Percentiles rank a stretch among this genome's conserved stretches.
These are phyloP conservation scores for Nasonia longicornis DNA, from an alignment of 1,140 invertebrate species.

Conservation along the genomic window DNA sequence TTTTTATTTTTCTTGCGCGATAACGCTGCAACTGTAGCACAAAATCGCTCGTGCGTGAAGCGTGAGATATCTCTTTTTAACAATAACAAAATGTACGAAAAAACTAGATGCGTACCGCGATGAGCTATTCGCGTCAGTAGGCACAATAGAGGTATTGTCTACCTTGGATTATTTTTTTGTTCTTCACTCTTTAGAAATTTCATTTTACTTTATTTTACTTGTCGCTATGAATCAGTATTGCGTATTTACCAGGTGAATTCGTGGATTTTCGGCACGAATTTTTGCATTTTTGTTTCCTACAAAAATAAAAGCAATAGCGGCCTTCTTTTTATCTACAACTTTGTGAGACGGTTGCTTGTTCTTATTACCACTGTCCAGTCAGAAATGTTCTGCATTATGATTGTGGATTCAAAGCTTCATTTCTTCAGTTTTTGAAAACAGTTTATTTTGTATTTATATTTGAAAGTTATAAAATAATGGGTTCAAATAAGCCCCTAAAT, in stretches of 20 bases:
- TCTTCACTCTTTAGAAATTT: neutral
- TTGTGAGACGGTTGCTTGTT: too few relatives aligned
- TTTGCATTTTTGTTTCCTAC: neutral
- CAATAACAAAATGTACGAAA: conserved; percentile 30
- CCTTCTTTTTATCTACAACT: too few relatives aligned
- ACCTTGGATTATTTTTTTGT: neutral
- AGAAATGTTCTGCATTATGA: too few relatives aligned
- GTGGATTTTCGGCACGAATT: neutral
- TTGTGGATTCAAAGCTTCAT: too few relatives aligned
- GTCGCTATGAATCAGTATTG: conserved; percentile 2
- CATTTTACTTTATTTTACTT: conserved; percentile 12
- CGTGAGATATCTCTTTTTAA: neutral
- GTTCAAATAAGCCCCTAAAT: neutral
- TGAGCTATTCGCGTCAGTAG: conserved; percentile 8
- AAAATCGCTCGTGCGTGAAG: neutral
- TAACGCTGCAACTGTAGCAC: too few relatives aligned
- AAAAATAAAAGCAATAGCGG: too few relatives aligned
- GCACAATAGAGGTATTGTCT: conserved; percentile 21
- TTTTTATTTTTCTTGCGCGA: too few relatives aligned
- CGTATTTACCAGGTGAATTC: conserved; percentile 18
- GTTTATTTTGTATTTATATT: too few relatives aligned
- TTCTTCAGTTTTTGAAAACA: too few relatives aligned
- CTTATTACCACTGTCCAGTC: too few relatives aligned
- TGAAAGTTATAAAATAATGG: neutral
- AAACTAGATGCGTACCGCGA: neutral